A percentile compares a stretch with the other conserved stretches of the same genome.
Evolutionary conservation across 2,888 invertebrate species (phyloP).

Genomic region (Drosophila flavopinicola): DNA sequence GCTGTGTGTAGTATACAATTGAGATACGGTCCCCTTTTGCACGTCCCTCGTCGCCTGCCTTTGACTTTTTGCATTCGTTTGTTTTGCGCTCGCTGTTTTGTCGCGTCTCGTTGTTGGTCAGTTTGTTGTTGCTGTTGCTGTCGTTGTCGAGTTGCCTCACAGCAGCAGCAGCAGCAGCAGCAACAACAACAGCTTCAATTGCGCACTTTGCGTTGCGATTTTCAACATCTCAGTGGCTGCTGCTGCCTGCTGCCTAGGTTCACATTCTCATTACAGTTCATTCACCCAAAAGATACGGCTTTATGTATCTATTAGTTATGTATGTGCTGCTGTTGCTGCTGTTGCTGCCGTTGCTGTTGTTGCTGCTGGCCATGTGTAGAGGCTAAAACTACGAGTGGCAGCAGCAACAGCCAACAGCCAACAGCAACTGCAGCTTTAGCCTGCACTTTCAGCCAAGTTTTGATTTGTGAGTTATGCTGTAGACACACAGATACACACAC

Average conservation of each 20-base stretch:
- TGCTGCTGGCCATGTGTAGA: slow-evolving; percentile 51
- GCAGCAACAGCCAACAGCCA: slow-evolving; percentile 18
- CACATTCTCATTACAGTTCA: slow-evolving; percentile 82
- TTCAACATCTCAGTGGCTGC: slow-evolving; percentile 60
- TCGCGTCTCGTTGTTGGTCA: slow-evolving; percentile 55
- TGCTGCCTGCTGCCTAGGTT: slow-evolving; percentile 67
- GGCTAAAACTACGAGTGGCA: slow-evolving; percentile 43
- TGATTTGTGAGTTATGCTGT: slow-evolving; percentile 71
- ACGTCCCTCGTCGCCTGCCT: slow-evolving; percentile 21
- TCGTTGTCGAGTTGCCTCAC: slow-evolving; percentile 25
- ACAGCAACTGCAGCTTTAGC: slow-evolving; percentile 19
- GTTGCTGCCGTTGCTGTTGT: slow-evolving; percentile 10
- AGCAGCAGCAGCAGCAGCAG: slow-evolving; percentile 24
- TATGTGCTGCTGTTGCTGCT: slow-evolving; percentile 58
- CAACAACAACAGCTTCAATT: slow-evolving; percentile 62
- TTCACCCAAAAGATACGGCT: slow-evolving; percentile 80
- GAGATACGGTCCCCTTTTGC: slow-evolving; percentile 11
- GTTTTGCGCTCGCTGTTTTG: slow-evolving; percentile 60
- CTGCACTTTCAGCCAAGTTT: slow-evolving; percentile 70
- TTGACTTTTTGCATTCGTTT: slow-evolving; percentile 50
- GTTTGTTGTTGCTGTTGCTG: slow-evolving; percentile 22
- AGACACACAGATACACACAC: slow-evolving; percentile 39
- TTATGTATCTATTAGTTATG: slow-evolving; percentile 81
- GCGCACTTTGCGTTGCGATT: slow-evolving; percentile 76
- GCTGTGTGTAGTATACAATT: slow-evolving; percentile 24